phyloP scores from a whole-genome alignment of 2,888 invertebrate species.

The Vesta saturnalis region DNA sequence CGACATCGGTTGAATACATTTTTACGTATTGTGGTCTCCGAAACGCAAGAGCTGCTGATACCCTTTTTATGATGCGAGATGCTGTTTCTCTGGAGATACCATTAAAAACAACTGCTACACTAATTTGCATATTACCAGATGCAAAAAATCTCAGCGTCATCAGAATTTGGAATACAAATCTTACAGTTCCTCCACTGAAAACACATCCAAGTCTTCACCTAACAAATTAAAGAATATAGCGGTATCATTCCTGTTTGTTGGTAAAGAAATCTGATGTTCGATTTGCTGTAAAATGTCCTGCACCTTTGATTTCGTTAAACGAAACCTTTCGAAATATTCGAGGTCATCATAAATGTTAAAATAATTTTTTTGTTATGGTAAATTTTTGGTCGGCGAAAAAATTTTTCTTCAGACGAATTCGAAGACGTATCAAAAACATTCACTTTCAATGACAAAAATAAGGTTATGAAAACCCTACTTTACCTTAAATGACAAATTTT shows the following conservation, averaged over 20 bases:
- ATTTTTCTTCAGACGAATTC: slow-evolving; percentile 12
- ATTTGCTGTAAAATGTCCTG: slow-evolving; percentile 2
- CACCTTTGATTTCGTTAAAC: slow-evolving; percentile 9
- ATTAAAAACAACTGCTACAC: slow-evolving; percentile 23
- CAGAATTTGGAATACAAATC: slow-evolving; percentile 21
- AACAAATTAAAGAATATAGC: not conserved
- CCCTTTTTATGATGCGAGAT: no score
- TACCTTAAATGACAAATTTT: no score
- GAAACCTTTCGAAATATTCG: slow-evolving; percentile 18
- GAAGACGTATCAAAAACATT: no score
- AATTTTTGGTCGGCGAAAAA: slow-evolving; percentile 5
- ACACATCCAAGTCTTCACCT: not conserved
- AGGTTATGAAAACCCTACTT: no score
- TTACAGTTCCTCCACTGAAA: not conserved
- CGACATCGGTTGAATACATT: slow-evolving; percentile 26
- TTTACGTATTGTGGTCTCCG: slow-evolving; percentile 34
- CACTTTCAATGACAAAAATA: no score
- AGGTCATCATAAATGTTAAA: not conserved
- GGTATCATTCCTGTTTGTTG: slow-evolving; percentile 10
- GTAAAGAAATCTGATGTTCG: not conserved
- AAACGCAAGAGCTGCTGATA: no score
- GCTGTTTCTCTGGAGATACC: slow-evolving; percentile 23
- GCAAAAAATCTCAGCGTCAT: slow-evolving; percentile 34
- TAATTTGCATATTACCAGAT: no score
- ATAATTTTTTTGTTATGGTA: no score